Evolutionary conservation across 2,113 vertebrate genomes (phyloP), one percentile per base, ranked within the genome.

Genomic region (Scophthalmus maximus): DNA sequence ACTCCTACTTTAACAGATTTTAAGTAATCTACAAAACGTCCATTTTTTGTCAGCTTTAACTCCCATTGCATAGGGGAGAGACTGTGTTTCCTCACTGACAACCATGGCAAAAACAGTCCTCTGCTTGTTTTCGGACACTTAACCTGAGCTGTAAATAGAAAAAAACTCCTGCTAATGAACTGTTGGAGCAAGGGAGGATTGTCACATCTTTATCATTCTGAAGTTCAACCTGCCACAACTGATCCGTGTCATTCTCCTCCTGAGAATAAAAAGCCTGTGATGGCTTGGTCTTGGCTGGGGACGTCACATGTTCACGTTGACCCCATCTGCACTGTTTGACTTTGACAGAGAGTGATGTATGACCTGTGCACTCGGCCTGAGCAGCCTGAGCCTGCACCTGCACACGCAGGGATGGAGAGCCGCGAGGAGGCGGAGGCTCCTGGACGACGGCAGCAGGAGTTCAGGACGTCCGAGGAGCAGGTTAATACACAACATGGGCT

Each of bases 281-380:
- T 85, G 65, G 70, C 81, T 68, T 8, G 47, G 58, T 73, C 26
- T 71, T 32, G 61, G 60, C 53, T 27, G 64, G 53, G 22, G 40
- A 29, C 71, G 44, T 80, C 52, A 25, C 79, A 76, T 36, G 58
- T 70, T 78, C 69, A 52, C 38, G 73, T 80, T 67, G 82, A 90
- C 85, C 68, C 61, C 32, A 26, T 62, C 59, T 50, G 44, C 29
- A 17, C 64, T 62, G 30, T 61, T 72, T 82, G 77, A 78, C 68
- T 81, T 76, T 74, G 72, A 76, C 61, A 70, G 64, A 73, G 47
- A 84, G 88, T 82, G 83, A 95, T 94, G 93, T 89, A 92, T 56
- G 92, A 94, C 88, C 85, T 94, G 68, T 91, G 88, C 74, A 83
- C 89, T 65, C 85, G 78, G 84, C 88, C 90, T 14, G 88, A 91